Evolutionary conservation across 2,888 invertebrate species (phyloP).

Genomic region (Trissonchulus latispiculum): DNA sequence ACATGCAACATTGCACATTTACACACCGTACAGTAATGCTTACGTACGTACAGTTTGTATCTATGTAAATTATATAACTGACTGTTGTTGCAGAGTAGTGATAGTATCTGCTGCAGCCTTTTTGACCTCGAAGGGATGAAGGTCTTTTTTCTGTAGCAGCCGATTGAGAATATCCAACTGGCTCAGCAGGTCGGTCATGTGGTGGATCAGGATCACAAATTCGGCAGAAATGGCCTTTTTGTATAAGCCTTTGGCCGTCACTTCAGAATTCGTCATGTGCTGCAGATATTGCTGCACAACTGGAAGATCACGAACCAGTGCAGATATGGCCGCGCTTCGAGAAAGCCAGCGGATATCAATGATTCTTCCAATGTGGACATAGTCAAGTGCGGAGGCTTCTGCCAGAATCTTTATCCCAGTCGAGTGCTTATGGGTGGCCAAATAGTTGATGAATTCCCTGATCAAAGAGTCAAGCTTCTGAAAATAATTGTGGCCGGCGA

Average conservation of each 20-base stretch:
- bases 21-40: too few relatives aligned
- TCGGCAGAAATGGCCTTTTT: not conserved
- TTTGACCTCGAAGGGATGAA: not conserved
- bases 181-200: not conserved
- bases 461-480: not conserved
- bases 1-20: too few relatives aligned
- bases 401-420: not conserved
- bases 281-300: not conserved
- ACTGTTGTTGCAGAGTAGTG: not conserved
- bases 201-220: not conserved
- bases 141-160: not conserved
- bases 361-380: not conserved
- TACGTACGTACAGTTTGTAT: too few relatives aligned
- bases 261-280: not conserved
- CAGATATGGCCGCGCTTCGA: not conserved
- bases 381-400: not conserved
- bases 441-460: not conserved
- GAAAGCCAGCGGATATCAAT: constrained; percentile 6
- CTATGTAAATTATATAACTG: too few relatives aligned
- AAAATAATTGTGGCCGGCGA: too few relatives aligned
- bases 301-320: not conserved
- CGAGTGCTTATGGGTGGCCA: constrained; percentile 1
- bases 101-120: not conserved
- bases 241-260: not conserved
- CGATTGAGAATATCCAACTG: not conserved